A percentile compares a stretch with the other conserved stretches of the same genome.
phyloP scores from a whole-genome alignment of 1,140 invertebrate species.

The Cardiocondyla obscurior region DNA sequence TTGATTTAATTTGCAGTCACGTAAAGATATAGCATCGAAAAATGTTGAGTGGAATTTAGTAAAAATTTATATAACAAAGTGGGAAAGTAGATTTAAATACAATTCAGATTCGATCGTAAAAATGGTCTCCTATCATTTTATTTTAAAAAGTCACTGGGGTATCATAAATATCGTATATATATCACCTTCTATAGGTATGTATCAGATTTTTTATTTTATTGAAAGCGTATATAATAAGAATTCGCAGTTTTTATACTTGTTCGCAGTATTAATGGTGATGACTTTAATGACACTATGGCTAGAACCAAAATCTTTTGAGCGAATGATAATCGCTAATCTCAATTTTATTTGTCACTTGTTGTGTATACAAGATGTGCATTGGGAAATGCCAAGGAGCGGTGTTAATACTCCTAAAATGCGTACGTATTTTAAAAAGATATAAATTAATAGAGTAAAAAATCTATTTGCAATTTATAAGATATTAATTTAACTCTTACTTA shows the following conservation, averaged over 20 bases:
- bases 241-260: background rate
- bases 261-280: constrained; percentile 81
- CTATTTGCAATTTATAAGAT: background rate
- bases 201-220: background rate
- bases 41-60: constrained; percentile 80
- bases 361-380: constrained; percentile 79
- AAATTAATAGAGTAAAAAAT: background rate
- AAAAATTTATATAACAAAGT: constrained; percentile 56
- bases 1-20: constrained; percentile 27
- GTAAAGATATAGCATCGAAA: constrained; percentile 59
- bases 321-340: constrained; percentile 79
- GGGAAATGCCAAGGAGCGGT: constrained; percentile 80
- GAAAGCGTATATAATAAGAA: background rate
- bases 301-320: constrained; percentile 79
- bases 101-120: constrained; percentile 76
- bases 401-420: constrained; percentile 55
- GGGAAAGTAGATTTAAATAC: constrained; percentile 50
- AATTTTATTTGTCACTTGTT: constrained; percentile 83
- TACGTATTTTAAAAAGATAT: constrained; percentile 55
- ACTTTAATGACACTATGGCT: constrained; percentile 82
- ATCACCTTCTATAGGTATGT: constrained; percentile 80
- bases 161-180: constrained; percentile 73
- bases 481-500: constrained; percentile 5
- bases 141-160: constrained; percentile 77
- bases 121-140: constrained; percentile 77